Percentiles rank a stretch among this genome's conserved stretches.
Evolutionary conservation across 1,140 invertebrate species (phyloP).

Genomic region (Drosophila punjabiensis): DNA sequence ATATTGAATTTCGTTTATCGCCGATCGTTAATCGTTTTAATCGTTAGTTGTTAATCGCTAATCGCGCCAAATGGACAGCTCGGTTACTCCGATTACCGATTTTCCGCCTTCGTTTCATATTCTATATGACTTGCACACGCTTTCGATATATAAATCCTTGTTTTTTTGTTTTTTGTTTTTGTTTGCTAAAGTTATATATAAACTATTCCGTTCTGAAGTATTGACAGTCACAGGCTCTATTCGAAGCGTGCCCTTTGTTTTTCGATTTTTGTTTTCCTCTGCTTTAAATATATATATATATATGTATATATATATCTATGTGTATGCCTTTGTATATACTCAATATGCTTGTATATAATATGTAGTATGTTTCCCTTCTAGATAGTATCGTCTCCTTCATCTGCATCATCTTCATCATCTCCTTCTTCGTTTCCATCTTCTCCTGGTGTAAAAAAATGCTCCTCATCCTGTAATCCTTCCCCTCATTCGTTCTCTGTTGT

Average conservation of each 20-base stretch:
- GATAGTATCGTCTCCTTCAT: conserved; percentile 35
- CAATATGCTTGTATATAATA: conserved; percentile 73
- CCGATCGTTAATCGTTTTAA: conserved; percentile 25
- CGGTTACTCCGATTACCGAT: conserved; percentile 27
- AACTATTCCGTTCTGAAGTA: conserved; percentile 82
- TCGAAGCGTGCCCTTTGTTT: conserved; percentile 71
- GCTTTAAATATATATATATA: conserved; percentile 48
- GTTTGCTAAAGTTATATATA: conserved; percentile 77
- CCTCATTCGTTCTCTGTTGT: neutral
- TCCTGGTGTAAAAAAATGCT: conserved; percentile 75
- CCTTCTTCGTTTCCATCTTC: conserved; percentile 14
- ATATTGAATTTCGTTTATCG: conserved; percentile 21
- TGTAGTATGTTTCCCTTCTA: conserved; percentile 69
- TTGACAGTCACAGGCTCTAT: conserved; percentile 85
- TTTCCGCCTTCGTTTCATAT: conserved; percentile 47
- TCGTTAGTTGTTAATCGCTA: conserved; percentile 31
- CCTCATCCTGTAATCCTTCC: conserved; percentile 26
- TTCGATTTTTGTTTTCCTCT: conserved; percentile 39
- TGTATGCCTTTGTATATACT: conserved; percentile 67
- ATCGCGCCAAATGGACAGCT: conserved; percentile 46
- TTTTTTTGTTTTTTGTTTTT: conserved; percentile 44
- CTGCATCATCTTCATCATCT: neutral
- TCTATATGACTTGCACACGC: conserved; percentile 43
- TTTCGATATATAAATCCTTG: conserved; percentile 61
- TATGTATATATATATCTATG: conserved; percentile 53